Conservation (phyloP, 2,113 vertebrate genomes). For the Dasyprocta punctata region DNA sequence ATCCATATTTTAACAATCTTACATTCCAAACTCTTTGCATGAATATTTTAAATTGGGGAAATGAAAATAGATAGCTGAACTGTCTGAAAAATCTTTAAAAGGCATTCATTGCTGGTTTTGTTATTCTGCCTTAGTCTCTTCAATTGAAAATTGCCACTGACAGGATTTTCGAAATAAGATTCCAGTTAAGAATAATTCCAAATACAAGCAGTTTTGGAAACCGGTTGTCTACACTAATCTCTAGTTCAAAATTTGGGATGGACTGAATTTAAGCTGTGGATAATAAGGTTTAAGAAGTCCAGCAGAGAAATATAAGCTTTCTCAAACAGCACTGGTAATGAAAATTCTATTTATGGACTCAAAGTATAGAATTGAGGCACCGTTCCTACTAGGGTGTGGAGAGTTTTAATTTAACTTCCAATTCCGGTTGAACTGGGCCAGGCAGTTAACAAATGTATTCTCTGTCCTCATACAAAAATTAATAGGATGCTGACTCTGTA, state of each 20-base stretch:
- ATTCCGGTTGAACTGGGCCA: constrained; percentile 38
- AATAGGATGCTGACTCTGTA: background rate
- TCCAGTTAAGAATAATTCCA: constrained; percentile 61
- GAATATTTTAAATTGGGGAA: constrained; percentile 36
- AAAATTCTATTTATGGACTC: constrained; percentile 54
- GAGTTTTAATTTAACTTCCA: constrained; percentile 44
- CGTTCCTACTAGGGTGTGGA: background rate
- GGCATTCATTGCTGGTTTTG: background rate
- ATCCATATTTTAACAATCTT: background rate
- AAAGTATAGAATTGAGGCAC: background rate
- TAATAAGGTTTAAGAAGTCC: constrained; percentile 53
- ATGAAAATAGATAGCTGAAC: background rate
- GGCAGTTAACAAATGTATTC: constrained; percentile 52
- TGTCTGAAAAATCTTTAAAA: constrained; percentile 55
- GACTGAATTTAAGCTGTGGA: constrained; percentile 38
- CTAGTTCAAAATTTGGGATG: background rate
- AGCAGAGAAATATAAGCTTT: constrained; percentile 58
- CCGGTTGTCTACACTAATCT: background rate
- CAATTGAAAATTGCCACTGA: constrained; percentile 18
- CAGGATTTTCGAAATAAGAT: constrained; percentile 58
- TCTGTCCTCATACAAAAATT: constrained; percentile 62
- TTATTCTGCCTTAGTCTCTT: background rate
- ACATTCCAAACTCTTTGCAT: background rate
- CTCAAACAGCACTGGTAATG: background rate
- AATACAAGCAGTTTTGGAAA: constrained; percentile 3